Base-by-base conservation (phyloP, 2,888 invertebrate genomes). In the Cerastis rubricosa region DNA sequence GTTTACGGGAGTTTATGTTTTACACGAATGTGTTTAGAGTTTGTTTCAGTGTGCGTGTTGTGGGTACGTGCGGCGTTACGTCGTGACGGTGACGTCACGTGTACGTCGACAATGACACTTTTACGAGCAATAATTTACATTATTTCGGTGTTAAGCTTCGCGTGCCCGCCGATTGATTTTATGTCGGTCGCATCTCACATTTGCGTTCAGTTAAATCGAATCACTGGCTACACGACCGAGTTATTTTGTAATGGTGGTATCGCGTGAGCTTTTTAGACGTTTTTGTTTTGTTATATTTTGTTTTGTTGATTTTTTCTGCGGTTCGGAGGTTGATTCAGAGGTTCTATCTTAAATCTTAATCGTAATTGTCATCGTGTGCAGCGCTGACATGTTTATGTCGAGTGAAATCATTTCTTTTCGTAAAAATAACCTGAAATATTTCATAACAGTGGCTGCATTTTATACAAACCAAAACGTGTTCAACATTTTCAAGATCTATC, bases 121-220 rank as follows among this genome's bases (percentile, higher is more conserved):
- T 96, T 96, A 96, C 95, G 95, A 95, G 95, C 93, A 94, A 96
- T 96, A 95, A 96, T 96, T 96, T 96, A 96, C 95, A 95, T 95
- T 95, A 95, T 95, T 95, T 94, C 93, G 95, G 95, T 95, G 95
- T 95, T 94, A 94, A 94, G 94, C 93, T 92, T 96, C 94, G 96
- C 96, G 96, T 96, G 96, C 94, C 91, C 90, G 92, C 93, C 95
- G 96, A 96, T 96, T 96, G 96, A 96, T 96, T 96, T 95, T 96
- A 94, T 93, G 95, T 95, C 95, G 94, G 95, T 93, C 93, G 93
- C 94, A 93, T 95, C 95, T 95, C 94, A 93, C 95, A 94, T 96
- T 95, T 94, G 93, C 94, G 94, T 94, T 93, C 90, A 92, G 94
- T 94, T 91, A 95, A 96, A 95, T 95, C 96, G 95, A 95, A 96